Evolutionary conservation across 2,113 vertebrate genomes (phyloP).

Genomic region (Serilophus lunatus): DNA sequence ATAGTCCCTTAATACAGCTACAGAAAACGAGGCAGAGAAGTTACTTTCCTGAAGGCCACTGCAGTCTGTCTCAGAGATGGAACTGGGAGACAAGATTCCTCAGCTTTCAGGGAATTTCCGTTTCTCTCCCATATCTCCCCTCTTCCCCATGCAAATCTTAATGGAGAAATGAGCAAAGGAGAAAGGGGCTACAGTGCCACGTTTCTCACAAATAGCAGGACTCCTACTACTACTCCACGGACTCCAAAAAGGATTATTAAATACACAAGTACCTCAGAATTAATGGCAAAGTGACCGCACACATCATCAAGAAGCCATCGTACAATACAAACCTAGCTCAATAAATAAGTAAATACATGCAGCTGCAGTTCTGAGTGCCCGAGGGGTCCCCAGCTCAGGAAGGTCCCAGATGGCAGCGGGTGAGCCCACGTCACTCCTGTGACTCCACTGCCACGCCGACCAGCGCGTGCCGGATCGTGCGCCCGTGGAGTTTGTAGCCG

Average conservation of each 20-base stretch:
- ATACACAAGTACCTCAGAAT: slow-evolving; percentile 56
- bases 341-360: slow-evolving; percentile 73
- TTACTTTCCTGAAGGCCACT: not conserved
- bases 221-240: not conserved
- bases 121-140: not conserved
- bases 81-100: not conserved
- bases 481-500: slow-evolving; percentile 86
- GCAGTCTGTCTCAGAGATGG: not conserved
- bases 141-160: not conserved
- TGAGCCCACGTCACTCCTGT: slow-evolving; percentile 56
- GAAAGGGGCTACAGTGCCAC: not conserved
- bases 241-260: slow-evolving; percentile 31
- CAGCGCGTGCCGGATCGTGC: slow-evolving; percentile 83
- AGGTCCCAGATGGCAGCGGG: not conserved
- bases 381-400: slow-evolving; percentile 6
- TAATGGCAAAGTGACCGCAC: slow-evolving; percentile 45
- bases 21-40: slow-evolving; percentile 5
- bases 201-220: slow-evolving; percentile 38
- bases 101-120: not conserved
- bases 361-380: not conserved
- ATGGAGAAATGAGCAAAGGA: not conserved
- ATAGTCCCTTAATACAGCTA: not conserved
- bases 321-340: slow-evolving; percentile 57
- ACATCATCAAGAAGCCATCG: slow-evolving; percentile 56
- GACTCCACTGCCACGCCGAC: slow-evolving; percentile 84